These are phyloP conservation scores for Urocolius indicus DNA, from an alignment of 2,113 vertebrate genomes.

Conservation along the genomic window DNA sequence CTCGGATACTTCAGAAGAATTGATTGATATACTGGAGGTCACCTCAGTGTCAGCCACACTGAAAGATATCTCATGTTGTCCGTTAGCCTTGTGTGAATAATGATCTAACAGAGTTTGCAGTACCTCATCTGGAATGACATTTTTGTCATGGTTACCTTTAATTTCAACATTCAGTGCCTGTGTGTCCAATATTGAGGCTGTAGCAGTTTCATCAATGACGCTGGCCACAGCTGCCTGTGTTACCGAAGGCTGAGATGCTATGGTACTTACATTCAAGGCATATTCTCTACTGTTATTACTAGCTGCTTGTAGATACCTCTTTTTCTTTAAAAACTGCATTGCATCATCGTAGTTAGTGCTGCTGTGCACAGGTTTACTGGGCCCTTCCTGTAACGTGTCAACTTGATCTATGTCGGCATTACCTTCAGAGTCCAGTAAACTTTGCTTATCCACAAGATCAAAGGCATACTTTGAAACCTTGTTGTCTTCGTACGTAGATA, in stretches of 20 bases:
- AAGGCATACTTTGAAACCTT: slow-evolving; percentile 95
- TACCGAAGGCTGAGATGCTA: slow-evolving; percentile 90
- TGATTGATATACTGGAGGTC: slow-evolving; percentile 97
- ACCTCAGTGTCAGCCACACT: slow-evolving; percentile 95
- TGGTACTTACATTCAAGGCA: slow-evolving; percentile 88
- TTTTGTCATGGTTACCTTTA: slow-evolving; percentile 93
- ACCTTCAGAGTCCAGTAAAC: slow-evolving; percentile 88
- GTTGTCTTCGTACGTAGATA: slow-evolving; percentile 89
- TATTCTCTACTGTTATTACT: slow-evolving; percentile 90
- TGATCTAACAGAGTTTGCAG: slow-evolving; percentile 96
- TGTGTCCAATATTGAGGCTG: slow-evolving; percentile 90
- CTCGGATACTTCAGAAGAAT: slow-evolving; percentile 92
- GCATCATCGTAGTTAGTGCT: slow-evolving; percentile 98
- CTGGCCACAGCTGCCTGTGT: slow-evolving; percentile 90
- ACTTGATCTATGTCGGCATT: slow-evolving; percentile 90
- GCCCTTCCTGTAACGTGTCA: slow-evolving; percentile 89
- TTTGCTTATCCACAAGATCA: slow-evolving; percentile 95
- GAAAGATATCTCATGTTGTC: slow-evolving; percentile 95
- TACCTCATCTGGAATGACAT: slow-evolving; percentile 95
- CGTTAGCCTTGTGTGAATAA: slow-evolving; percentile 96
- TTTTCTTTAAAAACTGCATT: slow-evolving; percentile 99
- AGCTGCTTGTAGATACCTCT: slow-evolving; percentile 93
- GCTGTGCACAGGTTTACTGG: slow-evolving; percentile 89
- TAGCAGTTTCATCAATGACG: slow-evolving; percentile 90
- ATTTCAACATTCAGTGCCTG: slow-evolving; percentile 90